Conservation (phyloP, 1,140 invertebrate species). For the Philopotamus ludificatus region DNA sequence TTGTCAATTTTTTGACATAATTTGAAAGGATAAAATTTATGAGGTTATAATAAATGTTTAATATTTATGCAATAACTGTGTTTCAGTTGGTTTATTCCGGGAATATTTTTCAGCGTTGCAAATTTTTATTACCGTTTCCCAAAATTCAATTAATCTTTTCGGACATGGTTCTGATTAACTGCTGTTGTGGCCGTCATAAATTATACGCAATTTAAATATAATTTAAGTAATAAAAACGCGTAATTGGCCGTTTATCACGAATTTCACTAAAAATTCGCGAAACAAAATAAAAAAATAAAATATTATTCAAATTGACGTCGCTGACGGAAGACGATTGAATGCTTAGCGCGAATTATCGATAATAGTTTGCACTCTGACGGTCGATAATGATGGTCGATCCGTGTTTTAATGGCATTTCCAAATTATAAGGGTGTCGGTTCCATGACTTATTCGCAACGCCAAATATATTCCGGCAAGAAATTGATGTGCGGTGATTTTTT, state of each 20-base stretch:
- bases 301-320: neutral
- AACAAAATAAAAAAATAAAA: neutral
- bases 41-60: too few species aligned
- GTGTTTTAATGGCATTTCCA: neutral
- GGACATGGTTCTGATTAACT: neutral
- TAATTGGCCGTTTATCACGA: too few species aligned
- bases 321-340: conserved; percentile 2
- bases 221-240: too few species aligned
- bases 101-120: neutral
- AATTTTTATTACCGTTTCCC: neutral
- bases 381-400: conserved; percentile 22
- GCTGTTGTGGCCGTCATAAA: neutral
- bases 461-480: conserved; percentile 15
- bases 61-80: too few species aligned
- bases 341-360: conserved; percentile 8
- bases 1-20: too few species aligned
- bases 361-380: conserved; percentile 6
- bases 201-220: neutral
- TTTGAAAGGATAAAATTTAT: too few species aligned
- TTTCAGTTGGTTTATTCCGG: too few species aligned
- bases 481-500: neutral
- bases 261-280: neutral
- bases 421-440: conserved; percentile 23
- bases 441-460: conserved; percentile 9
- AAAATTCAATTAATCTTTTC: neutral